These are phyloP conservation scores for Odontophorus gujanensis DNA, from an alignment of 2,113 vertebrate genomes.

Conservation along the genomic window DNA sequence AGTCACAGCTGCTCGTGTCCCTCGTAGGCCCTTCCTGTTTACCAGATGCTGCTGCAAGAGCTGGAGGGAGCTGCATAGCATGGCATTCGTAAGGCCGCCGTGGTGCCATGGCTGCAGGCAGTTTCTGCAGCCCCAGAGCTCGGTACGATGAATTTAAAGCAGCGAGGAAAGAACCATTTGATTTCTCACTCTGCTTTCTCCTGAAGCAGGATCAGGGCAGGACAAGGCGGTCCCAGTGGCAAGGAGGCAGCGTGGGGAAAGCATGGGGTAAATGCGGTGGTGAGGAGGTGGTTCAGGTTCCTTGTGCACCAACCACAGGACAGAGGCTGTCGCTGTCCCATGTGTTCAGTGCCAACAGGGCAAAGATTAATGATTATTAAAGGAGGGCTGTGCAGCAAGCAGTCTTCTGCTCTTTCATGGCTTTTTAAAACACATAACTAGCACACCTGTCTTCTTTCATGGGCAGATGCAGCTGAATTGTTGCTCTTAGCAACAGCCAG, in stretches of 20 bases:
- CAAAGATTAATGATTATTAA: background rate
- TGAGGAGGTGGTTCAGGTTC: background rate
- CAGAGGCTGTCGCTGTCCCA: too few species aligned
- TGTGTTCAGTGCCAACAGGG: background rate
- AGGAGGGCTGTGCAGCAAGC: background rate
- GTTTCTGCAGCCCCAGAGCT: too few species aligned
- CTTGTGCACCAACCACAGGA: background rate
- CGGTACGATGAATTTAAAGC: background rate
- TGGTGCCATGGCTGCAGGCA: too few species aligned
- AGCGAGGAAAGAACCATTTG: background rate
- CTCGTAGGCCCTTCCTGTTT: background rate
- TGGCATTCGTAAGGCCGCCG: background rate
- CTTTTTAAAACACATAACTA: background rate
- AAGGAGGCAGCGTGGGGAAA: too few species aligned
- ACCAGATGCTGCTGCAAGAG: too few species aligned
- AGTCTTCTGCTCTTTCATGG: background rate
- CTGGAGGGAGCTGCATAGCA: background rate
- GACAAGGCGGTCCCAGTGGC: background rate
- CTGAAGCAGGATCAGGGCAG: background rate
- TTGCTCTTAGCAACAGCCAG: constrained; percentile 51
- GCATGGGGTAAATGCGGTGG: background rate
- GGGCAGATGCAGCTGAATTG: background rate
- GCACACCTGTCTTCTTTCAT: constrained; percentile 24
- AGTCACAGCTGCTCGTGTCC: too few species aligned
- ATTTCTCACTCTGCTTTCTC: background rate